Evolutionary conservation across 2,797 vertebrate species (phyloP).

Genomic region (Triplophysa yarkandensis): DNA sequence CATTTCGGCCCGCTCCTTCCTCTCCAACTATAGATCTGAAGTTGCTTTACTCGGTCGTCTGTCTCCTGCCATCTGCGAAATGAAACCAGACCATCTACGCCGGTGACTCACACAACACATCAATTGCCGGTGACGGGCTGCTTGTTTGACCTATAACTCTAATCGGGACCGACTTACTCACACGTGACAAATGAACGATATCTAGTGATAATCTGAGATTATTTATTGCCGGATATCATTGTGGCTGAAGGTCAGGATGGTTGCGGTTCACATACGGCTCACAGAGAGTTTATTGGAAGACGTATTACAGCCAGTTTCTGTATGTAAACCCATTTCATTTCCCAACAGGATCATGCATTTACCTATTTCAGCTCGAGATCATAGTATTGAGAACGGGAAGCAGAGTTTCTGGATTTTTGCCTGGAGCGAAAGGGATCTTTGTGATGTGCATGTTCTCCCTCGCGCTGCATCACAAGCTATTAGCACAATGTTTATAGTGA

Average conservation of each 20-base stretch:
- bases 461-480: neutral
- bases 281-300: neutral
- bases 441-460: neutral
- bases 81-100: conserved; percentile 16
- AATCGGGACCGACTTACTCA: conserved; percentile 33
- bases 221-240: conserved; percentile 21
- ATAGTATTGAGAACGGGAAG: neutral
- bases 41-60: conserved; percentile 4
- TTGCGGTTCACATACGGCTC: conserved; percentile 5
- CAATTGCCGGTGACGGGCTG: neutral
- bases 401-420: neutral
- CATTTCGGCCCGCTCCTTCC: conserved; percentile 3
- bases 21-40: conserved; percentile 21
- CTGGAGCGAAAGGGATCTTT: neutral
- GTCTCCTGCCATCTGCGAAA: conserved; percentile 30
- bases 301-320: conserved; percentile 34
- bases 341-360: conserved; percentile 13
- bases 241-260: conserved; percentile 41
- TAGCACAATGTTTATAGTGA: neutral
- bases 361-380: neutral
- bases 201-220: conserved; percentile 11
- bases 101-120: conserved; percentile 12
- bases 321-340: conserved; percentile 22
- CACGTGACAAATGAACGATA: conserved; percentile 17
- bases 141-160: conserved; percentile 43